Evolutionary conservation across 2,888 invertebrate species (phyloP).

Genomic region (Pyrrhia umbra): DNA sequence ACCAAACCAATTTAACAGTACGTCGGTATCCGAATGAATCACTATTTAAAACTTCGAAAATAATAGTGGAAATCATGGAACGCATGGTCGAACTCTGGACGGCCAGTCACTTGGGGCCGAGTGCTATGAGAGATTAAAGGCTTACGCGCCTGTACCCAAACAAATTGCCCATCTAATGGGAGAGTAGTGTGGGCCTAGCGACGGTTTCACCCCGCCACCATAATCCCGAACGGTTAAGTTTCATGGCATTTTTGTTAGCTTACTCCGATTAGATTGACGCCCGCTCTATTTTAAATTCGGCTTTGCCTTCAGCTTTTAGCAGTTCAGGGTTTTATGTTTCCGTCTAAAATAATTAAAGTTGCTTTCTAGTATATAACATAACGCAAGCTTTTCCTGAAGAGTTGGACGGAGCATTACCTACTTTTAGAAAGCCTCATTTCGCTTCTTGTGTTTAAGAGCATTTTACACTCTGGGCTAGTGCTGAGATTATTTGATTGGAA

Average conservation of each 20-base stretch:
- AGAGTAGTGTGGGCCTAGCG: constrained; percentile 70
- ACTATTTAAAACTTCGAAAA: constrained; percentile 53
- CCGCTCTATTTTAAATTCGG: constrained; percentile 48
- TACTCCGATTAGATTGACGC: constrained; percentile 64
- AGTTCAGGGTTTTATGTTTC: background rate
- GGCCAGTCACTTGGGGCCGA: constrained; percentile 69
- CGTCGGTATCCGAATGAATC: constrained; percentile 45
- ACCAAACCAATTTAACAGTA: constrained; percentile 44
- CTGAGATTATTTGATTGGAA: too few species aligned
- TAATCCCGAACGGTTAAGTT: constrained; percentile 71
- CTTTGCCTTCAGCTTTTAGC: background rate
- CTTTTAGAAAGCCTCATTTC: too few species aligned
- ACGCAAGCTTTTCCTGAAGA: too few species aligned
- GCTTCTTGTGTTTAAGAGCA: too few species aligned
- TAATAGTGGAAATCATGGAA: constrained; percentile 52
- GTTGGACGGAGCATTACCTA: too few species aligned
- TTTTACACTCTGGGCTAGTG: too few species aligned
- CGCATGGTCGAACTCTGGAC: constrained; percentile 47
- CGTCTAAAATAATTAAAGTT: background rate
- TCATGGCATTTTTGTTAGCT: constrained; percentile 67
- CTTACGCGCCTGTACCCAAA: constrained; percentile 80
- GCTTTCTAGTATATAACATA: background rate
- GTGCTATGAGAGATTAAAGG: constrained; percentile 81
- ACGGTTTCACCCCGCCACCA: constrained; percentile 67
- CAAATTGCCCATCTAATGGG: constrained; percentile 85